A percentile compares a stretch with the other conserved stretches of the same genome.
Evolutionary conservation across 2,113 vertebrate species (phyloP).

Genomic region (Nanorana parkeri): DNA sequence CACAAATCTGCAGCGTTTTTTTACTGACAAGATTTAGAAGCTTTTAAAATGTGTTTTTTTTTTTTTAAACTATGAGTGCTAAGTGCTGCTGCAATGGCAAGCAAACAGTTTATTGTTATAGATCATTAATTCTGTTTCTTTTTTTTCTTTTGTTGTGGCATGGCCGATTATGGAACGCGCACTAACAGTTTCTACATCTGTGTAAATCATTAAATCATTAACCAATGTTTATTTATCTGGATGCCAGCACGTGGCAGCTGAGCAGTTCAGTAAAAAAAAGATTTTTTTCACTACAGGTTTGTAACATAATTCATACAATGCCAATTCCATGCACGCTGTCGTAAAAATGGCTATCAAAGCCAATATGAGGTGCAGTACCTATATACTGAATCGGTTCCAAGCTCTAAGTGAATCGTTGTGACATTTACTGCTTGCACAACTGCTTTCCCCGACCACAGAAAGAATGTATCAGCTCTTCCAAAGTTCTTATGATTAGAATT

Average conservation of each 20-base stretch:
- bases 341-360: neutral
- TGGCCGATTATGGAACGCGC: neutral
- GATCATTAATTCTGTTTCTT: conserved; percentile 3
- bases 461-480: conserved; percentile 43
- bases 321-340: neutral
- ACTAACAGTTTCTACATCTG: neutral
- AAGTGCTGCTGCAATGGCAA: neutral
- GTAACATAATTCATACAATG: no score
- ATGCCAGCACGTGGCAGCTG: neutral
- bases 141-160: neutral
- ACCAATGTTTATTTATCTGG: conserved; percentile 15
- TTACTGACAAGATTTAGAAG: no score
- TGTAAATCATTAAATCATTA: conserved; percentile 15
- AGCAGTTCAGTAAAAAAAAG: no score
- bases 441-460: conserved; percentile 44
- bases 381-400: conserved; percentile 1
- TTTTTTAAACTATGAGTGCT: no score
- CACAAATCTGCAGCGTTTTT: no score
- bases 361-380: conserved; percentile 17
- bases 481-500: conserved; percentile 42
- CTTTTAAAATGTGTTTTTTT: no score
- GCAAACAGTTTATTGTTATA: conserved; percentile 3
- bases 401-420: conserved; percentile 28
- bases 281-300: no score
- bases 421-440: conserved; percentile 17